Base-by-base conservation (phyloP, 2,888 invertebrate genomes). In the Nomada fabriciana region DNA sequence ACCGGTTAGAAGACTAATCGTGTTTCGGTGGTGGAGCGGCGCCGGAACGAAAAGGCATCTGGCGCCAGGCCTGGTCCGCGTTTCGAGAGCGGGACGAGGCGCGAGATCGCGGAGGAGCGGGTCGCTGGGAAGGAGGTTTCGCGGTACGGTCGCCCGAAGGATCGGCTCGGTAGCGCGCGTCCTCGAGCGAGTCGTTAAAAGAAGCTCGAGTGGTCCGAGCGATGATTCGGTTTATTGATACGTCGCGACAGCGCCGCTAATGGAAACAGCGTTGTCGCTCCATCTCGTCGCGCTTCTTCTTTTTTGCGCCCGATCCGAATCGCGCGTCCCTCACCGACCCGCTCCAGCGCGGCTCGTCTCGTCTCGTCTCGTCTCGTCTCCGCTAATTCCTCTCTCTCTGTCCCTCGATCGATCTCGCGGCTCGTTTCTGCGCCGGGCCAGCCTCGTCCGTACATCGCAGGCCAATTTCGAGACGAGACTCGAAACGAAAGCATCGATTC, bases 171-270 rank as follows among this genome's bases (percentile, higher is more conserved):
- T 29, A 47, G 50, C 47, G 47, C 57, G 60, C 20, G 55, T 69
- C 63, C 53, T 73, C 53, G 36, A 20, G 68, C 47, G 13, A 57
- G 57, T 57, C 57, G 69, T 69, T 69, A 72, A 61, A 29, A 75
- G 53, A 50, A 55, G 55, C 61, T 36, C 20, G 50, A 57, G 57
- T 43, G 59, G 55, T 20, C 47, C 15, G 47, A 13, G 29, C 29
- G 67, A 53, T 23, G 43, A 52, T 52, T 52, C 67, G 70, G 69
- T 91, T 91, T 89, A 90, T 90, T 88, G 90, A 90, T 90, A 89
- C 87, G 86, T 89, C 83, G 89, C 85, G 89, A 85, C 87, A 89
- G 84, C 80, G 84, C 77, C 88, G 84, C 90, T 90, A 91, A 91
- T 91, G 91, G 91, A 89, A 87, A 86, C 84, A 86, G 80, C 82